Evolutionary conservation across 2,113 vertebrate species (phyloP), one percentile per base, ranked within the genome.

Genomic region (Chitala chitala): DNA sequence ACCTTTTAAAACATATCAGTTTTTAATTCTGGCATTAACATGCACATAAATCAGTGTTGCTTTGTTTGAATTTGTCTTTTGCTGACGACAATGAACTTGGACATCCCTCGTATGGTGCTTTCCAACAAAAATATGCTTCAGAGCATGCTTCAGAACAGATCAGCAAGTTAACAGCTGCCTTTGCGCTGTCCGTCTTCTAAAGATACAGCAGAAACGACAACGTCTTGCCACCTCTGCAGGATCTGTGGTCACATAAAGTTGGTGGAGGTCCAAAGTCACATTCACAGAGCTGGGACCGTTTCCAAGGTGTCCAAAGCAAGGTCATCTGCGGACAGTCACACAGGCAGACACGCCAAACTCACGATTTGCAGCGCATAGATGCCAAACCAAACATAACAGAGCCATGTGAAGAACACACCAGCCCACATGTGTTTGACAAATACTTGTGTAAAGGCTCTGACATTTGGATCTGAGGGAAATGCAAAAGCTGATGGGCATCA

Each of bases 231-330:
- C 84, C n/a, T 86, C 80, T 1, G 84, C 86, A 91, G 91, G 89
- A 92, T 92, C 90, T 92, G 90, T 88, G 90, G 84, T 86, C 87
- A 84, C 84, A 83, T 85, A 90, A 88, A 90, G 84, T 92, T 92
- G 90, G 89, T 87, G 82, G 85, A 38, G 84, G 81, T 91, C 89
- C 90, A 92, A 91, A 86, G 84, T 86, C 83, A 84, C 86, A 90
- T 88, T 88, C 88, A 82, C 77, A 81, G 89, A 89, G 87, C 86
- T 90, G 90, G 90, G 90, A 92, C 84, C 82, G 84, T 82, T 89
- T 92, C 90, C 90, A 92, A 91, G 88, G 89, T 91, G 89, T 91
- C 83, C 81, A 79, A 88, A 89, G 88, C 90, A 92, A 92, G 90
- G 90, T 91, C 90, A 85, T 92, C 89, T 89, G 89, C 80, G 90